Base-by-base conservation (phyloP, 2,797 vertebrate species). In the Labeo calbasu region DNA sequence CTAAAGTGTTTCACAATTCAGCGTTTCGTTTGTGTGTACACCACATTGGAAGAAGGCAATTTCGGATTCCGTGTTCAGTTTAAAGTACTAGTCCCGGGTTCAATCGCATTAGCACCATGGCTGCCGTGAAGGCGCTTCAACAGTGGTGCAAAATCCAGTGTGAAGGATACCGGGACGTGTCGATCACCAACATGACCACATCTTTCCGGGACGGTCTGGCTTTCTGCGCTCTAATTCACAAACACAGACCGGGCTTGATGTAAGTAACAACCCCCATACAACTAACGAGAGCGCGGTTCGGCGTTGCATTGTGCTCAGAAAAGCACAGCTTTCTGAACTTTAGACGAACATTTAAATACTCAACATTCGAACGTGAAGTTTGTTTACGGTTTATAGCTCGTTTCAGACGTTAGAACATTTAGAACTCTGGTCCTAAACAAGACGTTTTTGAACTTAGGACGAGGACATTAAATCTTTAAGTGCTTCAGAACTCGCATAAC, bases 131-230 rank as follows among this genome's bases (percentile, higher is more conserved):
- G 88, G 97, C 97, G 84, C 95, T 99, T 76, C 97, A 99, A 92
- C 96, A 96, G 90, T 99, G 98, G 98, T 99, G 97, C 91, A 95
- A 94, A 85, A 83, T 96, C 89, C 96, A 94, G 85, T 97, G 96
- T 23, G 94, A 96, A 8, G 98, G 97, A 5, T 99, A 99, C 94
- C 94, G 92, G 53, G 97, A 96, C 81, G 98, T 99, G 82, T 90
- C 85, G 92, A 95, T 99, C 92, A 98, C 95, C 89, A 99, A 99
- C 94, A 99, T 99, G 98, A 99, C 98, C 92, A 97, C 97, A 84
- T 99, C 98, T 2, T 99, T 99, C 94, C 94, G 98, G 86, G 96
- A 99, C 90, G 98, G 98, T 19, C 87, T 99, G 92, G 98, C 97
- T 71, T 99, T 99, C 94, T 99, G 98, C 79, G 98, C 98, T 66